Conservation (phyloP, 2,113 vertebrate genomes). For the Corythornis madagascariensis region DNA sequence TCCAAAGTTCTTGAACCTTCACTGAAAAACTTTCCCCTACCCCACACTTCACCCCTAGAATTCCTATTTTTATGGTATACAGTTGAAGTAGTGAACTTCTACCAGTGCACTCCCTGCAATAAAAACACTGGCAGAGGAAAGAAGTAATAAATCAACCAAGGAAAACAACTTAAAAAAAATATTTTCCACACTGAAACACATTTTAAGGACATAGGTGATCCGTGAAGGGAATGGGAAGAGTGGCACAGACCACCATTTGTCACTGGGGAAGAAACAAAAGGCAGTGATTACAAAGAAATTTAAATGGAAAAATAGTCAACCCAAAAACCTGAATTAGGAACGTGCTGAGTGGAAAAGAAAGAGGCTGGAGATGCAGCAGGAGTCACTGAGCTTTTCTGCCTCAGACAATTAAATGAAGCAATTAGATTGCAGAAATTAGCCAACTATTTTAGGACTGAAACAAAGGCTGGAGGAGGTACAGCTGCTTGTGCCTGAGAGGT, state of each 20-base stretch:
- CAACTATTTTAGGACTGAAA: constrained; percentile 4
- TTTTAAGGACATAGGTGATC: background rate
- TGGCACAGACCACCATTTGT: background rate
- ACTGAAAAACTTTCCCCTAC: background rate
- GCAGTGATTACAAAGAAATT: background rate
- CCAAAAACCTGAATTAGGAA: background rate
- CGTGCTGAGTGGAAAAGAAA: background rate
- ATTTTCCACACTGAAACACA: background rate
- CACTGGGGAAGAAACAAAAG: background rate
- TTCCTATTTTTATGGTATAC: background rate
- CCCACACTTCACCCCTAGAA: background rate
- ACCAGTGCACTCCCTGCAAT: background rate
- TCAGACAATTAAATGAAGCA: constrained; percentile 15
- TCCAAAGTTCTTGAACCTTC: background rate
- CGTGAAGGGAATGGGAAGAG: background rate
- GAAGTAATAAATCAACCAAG: background rate
- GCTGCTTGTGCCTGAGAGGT: background rate
- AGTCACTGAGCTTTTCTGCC: background rate
- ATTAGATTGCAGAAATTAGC: constrained; percentile 30
- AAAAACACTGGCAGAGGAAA: background rate
- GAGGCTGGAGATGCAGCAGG: background rate
- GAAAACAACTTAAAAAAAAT: background rate
- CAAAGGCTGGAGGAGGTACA: constrained; percentile 31
- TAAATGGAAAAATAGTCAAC: background rate
- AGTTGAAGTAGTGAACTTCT: background rate